Percentiles rank a stretch among this genome's conserved stretches.
These are phyloP conservation scores for Ranitomeya imitator DNA, from an alignment of 2,113 vertebrate species.

Conservation along the genomic window DNA sequence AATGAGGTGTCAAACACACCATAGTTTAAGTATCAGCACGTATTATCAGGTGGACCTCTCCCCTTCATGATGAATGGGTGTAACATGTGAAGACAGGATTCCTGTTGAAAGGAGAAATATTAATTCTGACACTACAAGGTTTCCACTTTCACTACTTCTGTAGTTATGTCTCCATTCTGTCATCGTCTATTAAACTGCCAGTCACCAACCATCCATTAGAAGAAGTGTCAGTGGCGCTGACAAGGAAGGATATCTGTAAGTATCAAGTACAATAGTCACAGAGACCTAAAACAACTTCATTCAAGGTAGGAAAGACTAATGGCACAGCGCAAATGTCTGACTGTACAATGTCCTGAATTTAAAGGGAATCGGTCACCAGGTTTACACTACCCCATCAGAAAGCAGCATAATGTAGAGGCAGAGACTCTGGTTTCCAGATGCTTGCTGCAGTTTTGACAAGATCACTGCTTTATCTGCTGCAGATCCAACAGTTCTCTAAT, in stretches of 20 bases:
- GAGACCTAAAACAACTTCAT: background rate
- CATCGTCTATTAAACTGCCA: slow-evolving; percentile 15
- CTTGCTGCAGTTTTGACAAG: too few species aligned
- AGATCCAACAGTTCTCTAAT: too few species aligned
- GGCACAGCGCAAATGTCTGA: too few species aligned
- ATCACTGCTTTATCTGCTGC: too few species aligned
- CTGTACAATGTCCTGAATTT: too few species aligned
- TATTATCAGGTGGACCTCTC: background rate
- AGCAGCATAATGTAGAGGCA: too few species aligned
- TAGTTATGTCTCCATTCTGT: background rate
- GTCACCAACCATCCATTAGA: background rate
- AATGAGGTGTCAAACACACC: slow-evolving; percentile 23
- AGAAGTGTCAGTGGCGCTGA: background rate
- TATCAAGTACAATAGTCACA: background rate
- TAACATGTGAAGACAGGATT: slow-evolving; percentile 21
- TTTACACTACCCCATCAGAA: too few species aligned
- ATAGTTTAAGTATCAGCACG: slow-evolving; percentile 1
- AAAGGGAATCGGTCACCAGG: too few species aligned
- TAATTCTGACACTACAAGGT: background rate
- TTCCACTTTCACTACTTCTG: slow-evolving; percentile 25
- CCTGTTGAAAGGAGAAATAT: slow-evolving; percentile 2
- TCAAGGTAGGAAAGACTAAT: background rate
- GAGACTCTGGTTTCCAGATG: too few species aligned
- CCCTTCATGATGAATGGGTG: slow-evolving; percentile 11
- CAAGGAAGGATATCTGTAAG: background rate